Base-by-base conservation (phyloP, 2,888 invertebrate genomes). In the Amiota communis region DNA sequence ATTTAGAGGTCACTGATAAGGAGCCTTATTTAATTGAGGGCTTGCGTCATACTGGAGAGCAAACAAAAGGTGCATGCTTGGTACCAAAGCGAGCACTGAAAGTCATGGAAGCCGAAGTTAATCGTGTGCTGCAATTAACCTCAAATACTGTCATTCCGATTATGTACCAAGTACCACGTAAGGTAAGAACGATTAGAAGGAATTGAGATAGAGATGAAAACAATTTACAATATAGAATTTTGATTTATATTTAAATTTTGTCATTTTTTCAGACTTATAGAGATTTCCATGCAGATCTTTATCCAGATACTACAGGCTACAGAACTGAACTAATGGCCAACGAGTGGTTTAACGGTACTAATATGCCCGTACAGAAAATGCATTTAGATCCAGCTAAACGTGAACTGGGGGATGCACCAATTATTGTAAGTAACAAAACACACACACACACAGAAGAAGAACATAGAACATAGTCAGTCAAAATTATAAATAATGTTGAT, bases 71-170 rank as follows among this genome's bases (percentile, higher is more conserved):
- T 6, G 97, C 97, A 2, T 97, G 97, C 83, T 89, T 98, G 76
- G 95, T 98, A 65, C 97, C 98, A 8, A 98, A 98, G 91, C 91
- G 97, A 74, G 96, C 97, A 0, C 91, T 98, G 56, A 94, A 95
- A 82, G 97, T 98, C n/a, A 98, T 98, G 98, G 95, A 96, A 81
- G 98, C 97, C 0, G 98, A 98, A 90, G 98, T 98, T 6, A 97
- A 98, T 90, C 91, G 98, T 78, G 92, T 98, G 65, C 91, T 98
- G 72, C 96, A 98, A 86, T 91, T 98, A 73, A 95, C 97, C 6
- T 94, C 96, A 72, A 93, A 94, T 73, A 93, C 95, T 78, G 96
- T 98, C 61, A 94, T 97, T 85, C 98, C 98, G 17, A 94, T 98
- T 78, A 97, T 97, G 91, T 98, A 98, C 90, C 97, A 97, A 90